Percentiles rank a stretch among this genome's conserved stretches.
phyloP scores from a whole-genome alignment of 2,113 vertebrate species.

The Chaenocephalus aceratus region DNA sequence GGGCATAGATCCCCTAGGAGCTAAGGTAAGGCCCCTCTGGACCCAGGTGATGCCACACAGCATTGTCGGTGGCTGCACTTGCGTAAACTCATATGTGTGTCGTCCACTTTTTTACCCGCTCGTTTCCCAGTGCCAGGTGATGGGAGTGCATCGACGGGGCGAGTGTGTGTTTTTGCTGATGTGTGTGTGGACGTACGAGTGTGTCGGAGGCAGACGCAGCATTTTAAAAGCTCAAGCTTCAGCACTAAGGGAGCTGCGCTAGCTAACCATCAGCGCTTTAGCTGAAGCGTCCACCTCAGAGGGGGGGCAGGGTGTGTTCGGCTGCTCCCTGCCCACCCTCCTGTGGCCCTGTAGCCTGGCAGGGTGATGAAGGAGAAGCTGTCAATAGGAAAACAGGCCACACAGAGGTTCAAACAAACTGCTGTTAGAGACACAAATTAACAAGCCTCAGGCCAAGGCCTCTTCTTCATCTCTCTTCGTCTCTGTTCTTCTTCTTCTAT shows the following conservation, averaged over 20 bases:
- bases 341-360: constrained; percentile 48
- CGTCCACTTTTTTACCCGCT: background rate
- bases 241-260: constrained; percentile 80
- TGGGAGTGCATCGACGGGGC: constrained; percentile 47
- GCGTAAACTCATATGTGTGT: constrained; percentile 27
- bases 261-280: constrained; percentile 83
- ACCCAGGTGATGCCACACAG: constrained; percentile 61
- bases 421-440: constrained; percentile 79
- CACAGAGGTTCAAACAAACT: constrained; percentile 74
- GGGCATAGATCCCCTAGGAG: constrained; percentile 36
- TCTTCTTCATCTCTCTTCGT: constrained; percentile 31
- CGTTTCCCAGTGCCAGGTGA: constrained; percentile 54
- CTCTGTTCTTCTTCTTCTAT: constrained; percentile 50
- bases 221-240: constrained; percentile 79
- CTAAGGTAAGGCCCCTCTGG: constrained; percentile 46
- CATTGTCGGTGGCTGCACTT: constrained; percentile 18
- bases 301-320: constrained; percentile 7
- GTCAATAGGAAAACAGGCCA: constrained; percentile 64
- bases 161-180: constrained; percentile 65
- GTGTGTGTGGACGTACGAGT: constrained; percentile 36
- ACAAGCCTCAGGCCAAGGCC: constrained; percentile 65
- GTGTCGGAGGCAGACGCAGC: constrained; percentile 78
- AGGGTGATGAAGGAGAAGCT: constrained; percentile 66
- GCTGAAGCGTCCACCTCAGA: constrained; percentile 53
- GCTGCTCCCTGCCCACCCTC: constrained; percentile 1